Conservation (phyloP, 2,888 invertebrate genomes). For the Lottia gigantea region DNA sequence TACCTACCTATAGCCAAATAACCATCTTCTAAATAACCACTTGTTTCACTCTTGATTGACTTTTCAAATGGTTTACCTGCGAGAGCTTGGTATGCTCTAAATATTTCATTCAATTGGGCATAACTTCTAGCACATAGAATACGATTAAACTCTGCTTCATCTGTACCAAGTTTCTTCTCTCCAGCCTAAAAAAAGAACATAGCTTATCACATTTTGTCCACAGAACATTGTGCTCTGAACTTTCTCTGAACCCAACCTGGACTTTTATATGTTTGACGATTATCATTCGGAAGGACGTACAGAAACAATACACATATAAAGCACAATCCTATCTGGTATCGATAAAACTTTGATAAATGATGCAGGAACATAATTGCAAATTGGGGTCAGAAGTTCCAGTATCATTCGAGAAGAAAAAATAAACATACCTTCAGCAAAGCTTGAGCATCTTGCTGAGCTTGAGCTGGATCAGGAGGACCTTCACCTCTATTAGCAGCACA, state of each 20-base stretch:
- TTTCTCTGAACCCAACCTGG: no score
- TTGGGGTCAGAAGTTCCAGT: no score
- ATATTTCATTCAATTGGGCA: constrained; percentile 52
- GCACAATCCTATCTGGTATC: no score
- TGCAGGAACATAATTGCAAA: no score
- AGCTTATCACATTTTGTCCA: no score
- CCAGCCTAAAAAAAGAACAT: constrained; percentile 47
- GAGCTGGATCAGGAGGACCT: constrained; percentile 36
- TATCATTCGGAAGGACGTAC: not conserved
- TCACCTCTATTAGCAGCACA: constrained; percentile 48
- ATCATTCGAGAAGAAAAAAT: not conserved
- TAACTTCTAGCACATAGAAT: constrained; percentile 51
- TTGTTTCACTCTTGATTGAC: constrained; percentile 49
- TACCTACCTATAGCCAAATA: constrained; percentile 51
- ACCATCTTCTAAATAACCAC: constrained; percentile 50
- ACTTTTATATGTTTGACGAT: no score
- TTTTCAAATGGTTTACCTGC: constrained; percentile 51
- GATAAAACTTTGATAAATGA: no score
- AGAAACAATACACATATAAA: no score
- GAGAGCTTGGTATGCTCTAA: constrained; percentile 48
- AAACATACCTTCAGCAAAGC: constrained; percentile 43
- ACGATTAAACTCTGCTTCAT: constrained; percentile 58
- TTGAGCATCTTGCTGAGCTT: constrained; percentile 54
- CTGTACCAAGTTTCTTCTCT: constrained; percentile 56
- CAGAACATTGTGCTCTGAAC: no score